Evolutionary conservation across 2,888 invertebrate genomes (phyloP).

Genomic region (Pardosa pseudoannulata): DNA sequence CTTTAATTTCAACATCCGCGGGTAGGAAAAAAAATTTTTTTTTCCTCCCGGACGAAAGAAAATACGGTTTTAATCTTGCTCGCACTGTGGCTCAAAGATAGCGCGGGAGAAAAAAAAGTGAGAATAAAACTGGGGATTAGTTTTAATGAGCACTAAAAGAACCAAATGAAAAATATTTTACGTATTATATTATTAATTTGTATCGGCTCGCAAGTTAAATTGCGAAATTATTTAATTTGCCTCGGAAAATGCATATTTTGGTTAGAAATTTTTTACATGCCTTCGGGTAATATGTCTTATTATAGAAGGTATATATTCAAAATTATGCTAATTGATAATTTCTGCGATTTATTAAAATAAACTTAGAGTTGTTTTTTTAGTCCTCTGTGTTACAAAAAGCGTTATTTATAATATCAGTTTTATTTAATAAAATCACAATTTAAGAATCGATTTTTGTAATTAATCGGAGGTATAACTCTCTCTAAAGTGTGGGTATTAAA

Average conservation of each 20-base stretch:
- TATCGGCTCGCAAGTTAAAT: slow-evolving; percentile 48
- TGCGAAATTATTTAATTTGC: slow-evolving; percentile 39
- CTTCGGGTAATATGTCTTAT: not conserved
- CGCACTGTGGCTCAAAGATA: not conserved
- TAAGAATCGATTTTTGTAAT: too few species aligned
- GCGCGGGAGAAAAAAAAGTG: not conserved
- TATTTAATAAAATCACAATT: too few species aligned
- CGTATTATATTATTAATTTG: slow-evolving; percentile 46
- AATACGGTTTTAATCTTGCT: not conserved
- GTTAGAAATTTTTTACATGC: slow-evolving; percentile 3
- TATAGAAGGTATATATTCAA: not conserved
- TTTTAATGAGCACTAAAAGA: slow-evolving; percentile 56
- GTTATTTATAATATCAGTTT: too few species aligned
- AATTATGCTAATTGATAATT: not conserved
- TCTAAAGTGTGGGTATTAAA: too few species aligned
- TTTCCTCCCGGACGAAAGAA: not conserved
- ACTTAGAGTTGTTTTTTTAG: not conserved
- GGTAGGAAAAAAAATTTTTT: not conserved
- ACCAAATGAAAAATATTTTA: slow-evolving; percentile 27
- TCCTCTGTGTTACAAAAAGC: too few species aligned
- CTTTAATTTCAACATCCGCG: not conserved
- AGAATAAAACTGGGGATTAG: slow-evolving; percentile 59
- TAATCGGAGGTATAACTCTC: too few species aligned
- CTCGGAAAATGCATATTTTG: slow-evolving; percentile 34
- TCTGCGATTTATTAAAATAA: slow-evolving; percentile 5